phyloP scores from a whole-genome alignment of 2,113 vertebrate genomes.

The Pongo abelii region DNA sequence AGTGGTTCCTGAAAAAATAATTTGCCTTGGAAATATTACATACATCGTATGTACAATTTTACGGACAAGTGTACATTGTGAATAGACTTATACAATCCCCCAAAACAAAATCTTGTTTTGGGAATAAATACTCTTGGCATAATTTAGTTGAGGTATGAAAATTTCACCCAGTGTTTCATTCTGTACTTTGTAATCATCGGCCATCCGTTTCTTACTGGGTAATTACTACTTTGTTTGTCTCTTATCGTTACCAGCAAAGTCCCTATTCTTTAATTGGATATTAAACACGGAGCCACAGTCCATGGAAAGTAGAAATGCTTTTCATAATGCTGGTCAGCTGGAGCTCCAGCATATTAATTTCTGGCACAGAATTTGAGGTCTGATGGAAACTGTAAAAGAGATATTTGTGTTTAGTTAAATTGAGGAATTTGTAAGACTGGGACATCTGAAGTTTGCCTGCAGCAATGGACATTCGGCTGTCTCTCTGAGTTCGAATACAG shows the following conservation, averaged over 20 bases:
- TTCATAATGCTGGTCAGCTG: background rate
- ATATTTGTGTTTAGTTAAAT: conserved; percentile 30
- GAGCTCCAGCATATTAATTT: background rate
- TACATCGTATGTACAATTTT: background rate
- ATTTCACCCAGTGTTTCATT: conserved; percentile 39
- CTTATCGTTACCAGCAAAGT: conserved; percentile 41
- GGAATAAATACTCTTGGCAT: background rate
- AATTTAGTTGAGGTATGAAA: background rate
- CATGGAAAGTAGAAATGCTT: conserved; percentile 20
- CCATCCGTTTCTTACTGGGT: background rate
- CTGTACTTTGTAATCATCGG: background rate
- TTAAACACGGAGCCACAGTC: conserved; percentile 48
- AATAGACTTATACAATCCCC: background rate
- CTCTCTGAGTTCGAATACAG: background rate
- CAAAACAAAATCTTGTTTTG: background rate
- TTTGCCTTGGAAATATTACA: background rate
- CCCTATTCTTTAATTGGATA: conserved; percentile 52
- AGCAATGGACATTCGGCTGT: background rate
- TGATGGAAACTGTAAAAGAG: conserved; percentile 28
- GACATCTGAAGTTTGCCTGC: background rate
- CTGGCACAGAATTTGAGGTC: conserved; percentile 10
- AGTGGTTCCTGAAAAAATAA: background rate
- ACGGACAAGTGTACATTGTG: background rate
- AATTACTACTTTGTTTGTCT: conserved; percentile 45
- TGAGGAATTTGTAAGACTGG: background rate